These are phyloP conservation scores for Leptopilina drosophilae DNA, from an alignment of 2,888 invertebrate genomes.

Conservation along the genomic window DNA sequence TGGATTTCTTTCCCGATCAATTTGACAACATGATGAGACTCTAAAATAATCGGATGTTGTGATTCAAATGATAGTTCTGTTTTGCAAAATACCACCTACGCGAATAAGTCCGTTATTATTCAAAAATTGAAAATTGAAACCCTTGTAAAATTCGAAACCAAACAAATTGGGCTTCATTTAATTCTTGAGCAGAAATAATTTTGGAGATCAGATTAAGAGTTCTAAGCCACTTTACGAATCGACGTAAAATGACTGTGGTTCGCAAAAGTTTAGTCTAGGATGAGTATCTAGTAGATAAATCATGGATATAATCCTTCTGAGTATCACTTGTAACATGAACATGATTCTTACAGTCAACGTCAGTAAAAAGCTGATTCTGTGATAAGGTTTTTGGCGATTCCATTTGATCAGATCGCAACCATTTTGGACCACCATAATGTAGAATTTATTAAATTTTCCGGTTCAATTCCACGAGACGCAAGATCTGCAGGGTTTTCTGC, in stretches of 20 bases:
- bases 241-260: no score
- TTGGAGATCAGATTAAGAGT: no score
- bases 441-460: neutral
- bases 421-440: neutral
- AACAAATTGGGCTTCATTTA: neutral
- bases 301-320: no score
- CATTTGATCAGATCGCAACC: neutral
- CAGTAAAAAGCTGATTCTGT: neutral
- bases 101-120: neutral
- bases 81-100: neutral
- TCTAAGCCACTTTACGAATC: no score
- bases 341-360: neutral
- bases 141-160: neutral
- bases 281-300: no score
- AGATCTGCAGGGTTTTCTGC: neutral
- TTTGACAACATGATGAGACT: no score
- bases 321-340: neutral
- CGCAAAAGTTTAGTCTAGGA: no score
- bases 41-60: neutral
- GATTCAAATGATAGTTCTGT: neutral
- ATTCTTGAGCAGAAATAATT: no score
- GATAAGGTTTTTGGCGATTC: neutral
- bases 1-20: no score
- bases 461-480: neutral
- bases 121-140: neutral